phyloP scores from a whole-genome alignment of 2,888 invertebrate genomes.

The Papilio elwesi region DNA sequence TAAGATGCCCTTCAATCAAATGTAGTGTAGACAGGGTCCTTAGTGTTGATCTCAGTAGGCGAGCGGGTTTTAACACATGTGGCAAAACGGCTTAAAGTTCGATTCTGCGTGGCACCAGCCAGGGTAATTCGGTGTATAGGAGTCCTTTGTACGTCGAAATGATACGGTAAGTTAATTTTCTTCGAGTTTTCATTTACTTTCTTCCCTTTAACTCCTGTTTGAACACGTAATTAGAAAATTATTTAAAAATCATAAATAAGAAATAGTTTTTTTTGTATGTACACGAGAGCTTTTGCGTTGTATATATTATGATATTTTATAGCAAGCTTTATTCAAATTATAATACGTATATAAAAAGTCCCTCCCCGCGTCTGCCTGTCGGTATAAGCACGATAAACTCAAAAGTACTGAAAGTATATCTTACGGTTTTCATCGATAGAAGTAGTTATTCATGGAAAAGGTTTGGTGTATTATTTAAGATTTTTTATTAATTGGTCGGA shows the following conservation, averaged over 20 bases:
- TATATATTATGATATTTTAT: too few relatives aligned
- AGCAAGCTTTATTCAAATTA: too few relatives aligned
- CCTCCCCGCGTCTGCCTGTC: too few relatives aligned
- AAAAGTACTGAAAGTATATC: too few relatives aligned
- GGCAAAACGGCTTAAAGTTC: constrained; percentile 75
- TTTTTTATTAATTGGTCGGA: too few relatives aligned
- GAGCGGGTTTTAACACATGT: constrained; percentile 76
- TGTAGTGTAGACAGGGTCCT: constrained; percentile 38
- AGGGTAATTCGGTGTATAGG: constrained; percentile 68
- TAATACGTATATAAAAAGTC: too few relatives aligned
- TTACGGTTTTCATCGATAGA: too few relatives aligned
- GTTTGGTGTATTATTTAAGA: too few relatives aligned
- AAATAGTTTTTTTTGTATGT: background rate
- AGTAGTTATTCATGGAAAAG: too few relatives aligned
- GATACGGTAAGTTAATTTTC: constrained; percentile 71
- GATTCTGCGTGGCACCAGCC: constrained; percentile 80
- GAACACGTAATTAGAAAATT: background rate
- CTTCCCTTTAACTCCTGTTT: background rate
- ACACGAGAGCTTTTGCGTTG: background rate
- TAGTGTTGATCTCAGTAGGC: constrained; percentile 55
- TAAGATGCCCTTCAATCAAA: constrained; percentile 32
- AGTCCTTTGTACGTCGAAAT: constrained; percentile 72
- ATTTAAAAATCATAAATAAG: too few relatives aligned
- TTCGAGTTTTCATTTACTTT: constrained; percentile 18
- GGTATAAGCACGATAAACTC: too few relatives aligned